These are phyloP conservation scores for Ectropis crepuscularia DNA, from an alignment of 2,888 invertebrate species.

Conservation along the genomic window DNA sequence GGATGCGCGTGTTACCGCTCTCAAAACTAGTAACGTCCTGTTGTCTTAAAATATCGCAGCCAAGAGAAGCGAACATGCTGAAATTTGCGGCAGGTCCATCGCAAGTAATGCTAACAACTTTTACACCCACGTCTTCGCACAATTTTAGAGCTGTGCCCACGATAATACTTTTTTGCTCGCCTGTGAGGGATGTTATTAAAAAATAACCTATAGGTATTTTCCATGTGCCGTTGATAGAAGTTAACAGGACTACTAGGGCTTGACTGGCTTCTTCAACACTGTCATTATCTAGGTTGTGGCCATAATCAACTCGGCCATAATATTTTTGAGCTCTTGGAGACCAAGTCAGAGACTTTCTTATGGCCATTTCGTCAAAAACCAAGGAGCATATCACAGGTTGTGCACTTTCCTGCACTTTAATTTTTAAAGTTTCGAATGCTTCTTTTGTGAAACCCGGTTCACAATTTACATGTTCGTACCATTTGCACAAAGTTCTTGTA, in stretches of 20 bases:
- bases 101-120: neutral
- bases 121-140: neutral
- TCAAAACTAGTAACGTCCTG: neutral
- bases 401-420: neutral
- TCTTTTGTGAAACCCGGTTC: slow-evolving; percentile 8
- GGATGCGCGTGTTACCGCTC: neutral
- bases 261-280: neutral
- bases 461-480: slow-evolving; percentile 6
- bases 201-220: slow-evolving; percentile 1
- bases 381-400: neutral
- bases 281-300: neutral
- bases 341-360: slow-evolving; percentile 2
- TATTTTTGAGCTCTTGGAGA: neutral
- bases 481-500: slow-evolving; percentile 3
- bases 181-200: neutral
- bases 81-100: neutral
- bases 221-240: neutral
- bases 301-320: neutral
- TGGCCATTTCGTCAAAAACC: slow-evolving; percentile 8
- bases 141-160: neutral
- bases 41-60: neutral
- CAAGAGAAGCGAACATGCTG: neutral
- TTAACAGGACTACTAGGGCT: neutral
- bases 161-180: neutral
- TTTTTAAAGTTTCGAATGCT: slow-evolving; percentile 1